Evolutionary conservation across 2,113 vertebrate species (phyloP).

Genomic region (Phocoena sinus): DNA sequence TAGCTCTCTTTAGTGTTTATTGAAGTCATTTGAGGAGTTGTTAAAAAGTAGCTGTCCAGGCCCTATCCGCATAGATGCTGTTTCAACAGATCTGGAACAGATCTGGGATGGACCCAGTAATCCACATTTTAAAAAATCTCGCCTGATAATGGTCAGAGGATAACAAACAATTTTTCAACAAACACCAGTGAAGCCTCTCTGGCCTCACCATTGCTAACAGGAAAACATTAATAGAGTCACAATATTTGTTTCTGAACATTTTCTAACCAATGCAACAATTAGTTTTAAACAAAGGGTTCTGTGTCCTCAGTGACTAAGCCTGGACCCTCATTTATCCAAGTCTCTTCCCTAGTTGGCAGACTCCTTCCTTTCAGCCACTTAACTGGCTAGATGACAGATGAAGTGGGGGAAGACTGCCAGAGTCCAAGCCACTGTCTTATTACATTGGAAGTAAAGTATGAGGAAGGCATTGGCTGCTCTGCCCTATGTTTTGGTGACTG

Average conservation of each 20-base stretch:
- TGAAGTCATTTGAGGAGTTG: not conserved
- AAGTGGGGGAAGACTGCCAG: not conserved
- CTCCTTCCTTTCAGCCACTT: not conserved
- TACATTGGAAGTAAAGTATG: not conserved
- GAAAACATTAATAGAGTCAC: not conserved
- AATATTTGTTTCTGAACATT: not conserved
- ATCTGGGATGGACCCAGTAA: not conserved
- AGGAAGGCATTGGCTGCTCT: not conserved
- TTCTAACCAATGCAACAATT: not conserved
- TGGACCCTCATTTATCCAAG: not conserved
- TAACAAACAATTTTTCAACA: not conserved
- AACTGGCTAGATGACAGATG: not conserved
- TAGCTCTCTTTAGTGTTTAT: not conserved
- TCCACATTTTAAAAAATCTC: not conserved
- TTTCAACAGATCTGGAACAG: not conserved
- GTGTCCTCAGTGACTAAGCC: not conserved
- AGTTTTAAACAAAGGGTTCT: not conserved
- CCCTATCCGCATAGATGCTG: not conserved
- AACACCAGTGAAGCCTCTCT: not conserved
- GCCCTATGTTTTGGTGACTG: not conserved
- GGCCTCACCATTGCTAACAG: not conserved
- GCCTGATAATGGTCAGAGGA: not conserved
- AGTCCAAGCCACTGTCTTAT: not conserved
- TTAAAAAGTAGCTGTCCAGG: not conserved
- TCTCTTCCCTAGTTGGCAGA: not conserved